Evolutionary conservation across 2,797 vertebrate genomes (phyloP), one percentile per base, ranked within the genome.

Genomic region (Microchirus variegatus): DNA sequence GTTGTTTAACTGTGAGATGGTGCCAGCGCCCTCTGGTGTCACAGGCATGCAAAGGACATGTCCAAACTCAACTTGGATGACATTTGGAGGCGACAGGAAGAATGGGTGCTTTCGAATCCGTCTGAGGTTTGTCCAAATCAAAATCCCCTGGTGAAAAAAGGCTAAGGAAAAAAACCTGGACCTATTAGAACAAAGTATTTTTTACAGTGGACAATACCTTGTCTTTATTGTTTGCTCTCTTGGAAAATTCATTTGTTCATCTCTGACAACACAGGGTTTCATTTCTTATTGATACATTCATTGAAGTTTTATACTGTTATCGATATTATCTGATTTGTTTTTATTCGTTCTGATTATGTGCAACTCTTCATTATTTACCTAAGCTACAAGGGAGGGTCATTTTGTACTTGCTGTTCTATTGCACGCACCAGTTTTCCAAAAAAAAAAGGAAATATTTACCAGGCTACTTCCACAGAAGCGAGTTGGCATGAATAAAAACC

Each of bases 11-110:
- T 75, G 52, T 72, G 78, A 88, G 76, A 77, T 53, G 69, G 55
- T 69, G 69, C 73, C 76, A 59, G 64, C 17, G 40, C 79, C 83
- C 76, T 83, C 77, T 77, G 77, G 71, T 78, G 85, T 84, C 76
- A 37, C 14, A 63, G 61, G 58, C 43, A 15, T 80, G 85, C 50
- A 80, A 80, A 76, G 58, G 58, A 75, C 71, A 70, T 70, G 78
- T 74, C 57, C 18, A 12, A 47, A 58, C 59, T 59, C 43, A 71
- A 53, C 31, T 16, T 52, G 46, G 70, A 69, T 43, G 55, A 50
- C 51, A 77, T 67, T 49, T 36, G 6, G 63, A 78, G 42, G 64
- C n/a, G 16, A 59, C 56, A 16, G 19, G 48, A 59, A n/a, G 42
- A 62, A 66, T 40, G 49, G 49, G 53, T 53, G 48, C 48, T 63